phyloP scores from a whole-genome alignment of 2,797 vertebrate species.

The Taeniopygia guttata region DNA sequence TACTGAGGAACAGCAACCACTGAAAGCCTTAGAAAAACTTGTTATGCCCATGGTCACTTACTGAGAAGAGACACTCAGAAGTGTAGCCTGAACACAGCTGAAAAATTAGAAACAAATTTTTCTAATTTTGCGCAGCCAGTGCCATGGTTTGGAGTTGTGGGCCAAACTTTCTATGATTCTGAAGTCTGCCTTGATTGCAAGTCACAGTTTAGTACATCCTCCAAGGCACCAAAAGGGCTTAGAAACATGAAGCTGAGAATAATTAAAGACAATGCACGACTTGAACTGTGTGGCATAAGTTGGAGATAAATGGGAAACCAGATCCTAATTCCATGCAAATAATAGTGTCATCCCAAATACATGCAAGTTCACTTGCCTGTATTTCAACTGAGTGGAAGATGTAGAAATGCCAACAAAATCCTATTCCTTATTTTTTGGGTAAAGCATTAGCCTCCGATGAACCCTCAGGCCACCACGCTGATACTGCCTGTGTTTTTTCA shows the following conservation, averaged over 20 bases:
- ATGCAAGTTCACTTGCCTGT: background rate
- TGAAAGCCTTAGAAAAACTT: background rate
- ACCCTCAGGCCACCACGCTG: background rate
- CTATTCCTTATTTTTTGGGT: background rate
- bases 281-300: rapidly evolving
- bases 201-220: background rate
- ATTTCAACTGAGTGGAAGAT: background rate
- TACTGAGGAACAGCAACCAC: background rate
- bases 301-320: background rate
- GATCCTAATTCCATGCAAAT: background rate
- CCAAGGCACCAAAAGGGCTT: background rate
- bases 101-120: too few relatives aligned
- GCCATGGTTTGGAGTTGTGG: rapidly evolving
- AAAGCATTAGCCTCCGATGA: background rate
- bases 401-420: background rate
- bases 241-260: background rate
- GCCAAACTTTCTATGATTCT: background rate
- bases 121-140: background rate
- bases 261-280: background rate
- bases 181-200: background rate
- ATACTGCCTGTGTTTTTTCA: background rate
- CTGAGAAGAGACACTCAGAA: background rate
- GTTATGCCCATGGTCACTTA: background rate
- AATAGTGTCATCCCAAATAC: background rate
- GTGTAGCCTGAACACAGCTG: background rate